phyloP scores from a whole-genome alignment of 2,888 invertebrate species.

The Drosophila acutilabella region DNA sequence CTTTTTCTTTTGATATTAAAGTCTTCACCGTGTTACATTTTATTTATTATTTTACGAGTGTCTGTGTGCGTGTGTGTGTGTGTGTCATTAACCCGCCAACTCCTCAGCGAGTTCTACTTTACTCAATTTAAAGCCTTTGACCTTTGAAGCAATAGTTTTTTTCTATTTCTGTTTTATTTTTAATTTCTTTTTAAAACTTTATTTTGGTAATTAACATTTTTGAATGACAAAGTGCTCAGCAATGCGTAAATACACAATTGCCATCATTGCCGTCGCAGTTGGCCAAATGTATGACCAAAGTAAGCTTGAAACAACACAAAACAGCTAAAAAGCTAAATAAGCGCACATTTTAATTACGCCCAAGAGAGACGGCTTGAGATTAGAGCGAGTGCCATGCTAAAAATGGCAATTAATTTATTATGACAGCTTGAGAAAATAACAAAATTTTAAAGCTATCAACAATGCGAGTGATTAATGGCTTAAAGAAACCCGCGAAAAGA shows the following conservation, averaged over 20 bases:
- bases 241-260: slow-evolving; percentile 78
- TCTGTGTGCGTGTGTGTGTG: slow-evolving; percentile 16
- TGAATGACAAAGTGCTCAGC: slow-evolving; percentile 78
- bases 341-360: slow-evolving; percentile 52
- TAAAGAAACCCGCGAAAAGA: background rate
- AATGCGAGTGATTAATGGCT: slow-evolving; percentile 50
- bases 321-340: slow-evolving; percentile 17
- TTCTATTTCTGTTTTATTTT: background rate
- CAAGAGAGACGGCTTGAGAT: background rate
- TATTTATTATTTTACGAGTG: slow-evolving; percentile 10
- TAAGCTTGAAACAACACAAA: slow-evolving; percentile 29
- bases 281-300: slow-evolving; percentile 52
- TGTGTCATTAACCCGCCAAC: slow-evolving; percentile 68
- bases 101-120: slow-evolving; percentile 44
- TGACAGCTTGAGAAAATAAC: slow-evolving; percentile 53
- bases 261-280: slow-evolving; percentile 61
- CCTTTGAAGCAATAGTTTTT: slow-evolving; percentile 58
- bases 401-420: slow-evolving; percentile 58
- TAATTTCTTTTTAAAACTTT: too few relatives aligned
- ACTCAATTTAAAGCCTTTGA: slow-evolving; percentile 53
- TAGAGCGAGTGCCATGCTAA: slow-evolving; percentile 10
- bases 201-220: slow-evolving; percentile 62
- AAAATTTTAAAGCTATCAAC: slow-evolving; percentile 10
- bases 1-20: slow-evolving; percentile 39
- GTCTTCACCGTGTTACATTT: slow-evolving; percentile 24